phyloP scores from a whole-genome alignment of 2,888 invertebrate genomes.

The Lydus trimaculatus region DNA sequence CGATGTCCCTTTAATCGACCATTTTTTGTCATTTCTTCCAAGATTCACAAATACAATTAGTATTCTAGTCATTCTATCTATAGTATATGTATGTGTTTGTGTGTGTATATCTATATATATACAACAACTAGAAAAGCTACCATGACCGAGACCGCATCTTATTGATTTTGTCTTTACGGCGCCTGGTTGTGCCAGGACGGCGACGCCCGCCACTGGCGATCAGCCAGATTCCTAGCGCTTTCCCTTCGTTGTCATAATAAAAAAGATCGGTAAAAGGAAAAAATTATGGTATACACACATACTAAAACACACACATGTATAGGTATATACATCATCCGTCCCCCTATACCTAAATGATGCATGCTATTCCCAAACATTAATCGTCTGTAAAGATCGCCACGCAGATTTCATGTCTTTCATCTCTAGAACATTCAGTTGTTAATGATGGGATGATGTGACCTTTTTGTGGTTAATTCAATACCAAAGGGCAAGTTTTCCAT shows the following conservation, averaged over 20 bases:
- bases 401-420: conserved; percentile 25
- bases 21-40: conserved; percentile 18
- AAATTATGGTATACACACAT: conserved; percentile 17
- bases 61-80: conserved; percentile 11
- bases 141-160: conserved; percentile 35
- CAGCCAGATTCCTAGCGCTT: conserved; percentile 24
- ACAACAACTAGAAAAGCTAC: conserved; percentile 10
- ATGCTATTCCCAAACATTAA: conserved; percentile 25
- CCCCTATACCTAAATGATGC: not conserved
- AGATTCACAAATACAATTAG: conserved; percentile 20
- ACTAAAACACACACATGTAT: not conserved
- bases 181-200: conserved; percentile 35
- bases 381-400: conserved; percentile 18
- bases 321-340: not conserved
- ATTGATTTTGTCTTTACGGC: conserved; percentile 36
- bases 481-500: not conserved
- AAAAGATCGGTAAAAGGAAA: conserved; percentile 17
- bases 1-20: conserved; percentile 10
- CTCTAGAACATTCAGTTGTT: conserved; percentile 1
- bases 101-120: no score
- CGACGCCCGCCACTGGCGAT: conserved; percentile 37
- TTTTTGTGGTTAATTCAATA: not conserved
- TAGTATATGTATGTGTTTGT: no score
- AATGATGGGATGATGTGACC: not conserved
- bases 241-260: conserved; percentile 3